These are phyloP conservation scores for Sebastes fasciatus DNA, from an alignment of 2,113 vertebrate species.

Conservation along the genomic window DNA sequence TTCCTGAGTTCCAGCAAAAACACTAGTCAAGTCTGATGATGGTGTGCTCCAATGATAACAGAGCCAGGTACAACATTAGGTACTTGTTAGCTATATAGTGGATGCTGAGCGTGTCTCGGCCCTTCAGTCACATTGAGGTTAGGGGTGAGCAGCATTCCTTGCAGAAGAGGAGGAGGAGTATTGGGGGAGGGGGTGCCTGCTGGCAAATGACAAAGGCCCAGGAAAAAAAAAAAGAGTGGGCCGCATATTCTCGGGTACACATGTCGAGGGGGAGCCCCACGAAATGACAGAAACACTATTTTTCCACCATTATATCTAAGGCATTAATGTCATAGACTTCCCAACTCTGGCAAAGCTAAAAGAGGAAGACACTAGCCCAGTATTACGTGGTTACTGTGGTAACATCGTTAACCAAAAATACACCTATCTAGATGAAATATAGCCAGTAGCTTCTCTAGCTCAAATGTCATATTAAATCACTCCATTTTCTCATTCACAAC, in stretches of 20 bases:
- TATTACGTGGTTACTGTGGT: constrained; percentile 28
- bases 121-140: constrained; percentile 66
- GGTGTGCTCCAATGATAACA: neutral
- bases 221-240: constrained; percentile 75
- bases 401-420: constrained; percentile 32
- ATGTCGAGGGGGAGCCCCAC: constrained; percentile 52
- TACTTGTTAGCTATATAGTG: neutral
- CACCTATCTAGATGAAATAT: neutral
- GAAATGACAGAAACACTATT: neutral
- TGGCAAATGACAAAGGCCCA: constrained; percentile 85
- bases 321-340: constrained; percentile 5
- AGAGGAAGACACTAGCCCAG: constrained; percentile 7
- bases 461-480: too few relatives aligned
- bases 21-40: neutral
- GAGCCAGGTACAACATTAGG: constrained; percentile 5
- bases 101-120: constrained; percentile 60
- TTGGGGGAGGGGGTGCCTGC: constrained; percentile 83
- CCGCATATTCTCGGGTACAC: constrained; percentile 77
- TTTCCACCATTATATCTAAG: neutral
- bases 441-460: too few relatives aligned
- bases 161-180: constrained; percentile 60
- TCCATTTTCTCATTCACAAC: too few relatives aligned
- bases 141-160: constrained; percentile 75
- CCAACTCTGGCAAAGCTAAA: constrained; percentile 30
- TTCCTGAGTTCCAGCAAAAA: constrained; percentile 7